Base-by-base conservation (phyloP, 2,797 vertebrate species). In the Simalia tracyae region DNA sequence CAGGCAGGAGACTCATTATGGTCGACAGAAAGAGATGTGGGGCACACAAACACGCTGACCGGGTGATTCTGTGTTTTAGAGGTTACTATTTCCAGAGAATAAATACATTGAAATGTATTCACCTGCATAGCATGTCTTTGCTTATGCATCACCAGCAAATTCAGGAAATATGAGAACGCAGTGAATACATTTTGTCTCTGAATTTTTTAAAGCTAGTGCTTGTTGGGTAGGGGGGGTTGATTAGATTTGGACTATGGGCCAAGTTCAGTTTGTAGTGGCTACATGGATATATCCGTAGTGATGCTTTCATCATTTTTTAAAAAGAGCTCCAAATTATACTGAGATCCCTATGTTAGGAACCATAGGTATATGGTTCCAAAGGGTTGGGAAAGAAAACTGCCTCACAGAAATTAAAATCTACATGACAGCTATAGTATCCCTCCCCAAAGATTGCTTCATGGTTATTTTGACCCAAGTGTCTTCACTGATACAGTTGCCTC, bases 401-500 rank as follows among this genome's bases (percentile, higher is more conserved):
- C 50, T 91, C 93, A 94, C 93, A 92, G 28, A 11, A 12, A 87
- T 24, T 17, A 94, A 87, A 22, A 68, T 94, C 76, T 76, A 91
- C 89, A 68, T 93, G 46, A 66, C 36, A 92, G 89, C 81, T 56
- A 42, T 42, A 54, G 26, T 61, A 84, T 96, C 93, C 0, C 8
- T 93, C 59, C 57, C 66, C 59, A 0, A 93, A 95, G 19, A 96
- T 96, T 95, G 95, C 68, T 94, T 88, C 22, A 64, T 87, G 91
- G 24, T 0, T 92, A 95, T 88, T 84, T 86, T 95, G 95, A 96
- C 90, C 87, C 57, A 2, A 68, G 92, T 93, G 87, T 90, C 91
- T 95, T 93, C 93, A 57, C 68, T 96, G 88, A 90, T 95, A 93
- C 92, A 94, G 68, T 96, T 96, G 95, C 94, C 92, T 93, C 19